These are phyloP conservation scores for Coenonympha glycerion DNA, from an alignment of 2,888 invertebrate genomes.

Conservation along the genomic window DNA sequence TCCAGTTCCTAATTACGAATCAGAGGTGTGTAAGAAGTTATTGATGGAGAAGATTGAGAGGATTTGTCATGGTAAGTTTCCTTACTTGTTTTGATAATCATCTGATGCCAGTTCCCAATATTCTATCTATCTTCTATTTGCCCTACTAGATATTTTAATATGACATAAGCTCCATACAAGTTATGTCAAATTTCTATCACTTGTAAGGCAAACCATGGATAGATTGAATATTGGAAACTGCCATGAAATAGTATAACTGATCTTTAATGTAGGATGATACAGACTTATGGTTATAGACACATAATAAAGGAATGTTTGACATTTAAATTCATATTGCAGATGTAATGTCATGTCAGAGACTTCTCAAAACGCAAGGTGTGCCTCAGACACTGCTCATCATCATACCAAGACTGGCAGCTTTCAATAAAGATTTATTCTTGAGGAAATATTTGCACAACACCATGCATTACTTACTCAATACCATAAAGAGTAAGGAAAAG, in stretches of 20 bases:
- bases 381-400: conserved; percentile 91
- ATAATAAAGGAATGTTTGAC: no score
- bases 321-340: conserved; percentile 59
- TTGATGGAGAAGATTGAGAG: conserved; percentile 88
- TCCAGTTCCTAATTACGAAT: conserved; percentile 84
- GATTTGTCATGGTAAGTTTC: conserved; percentile 77
- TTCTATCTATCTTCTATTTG: no score
- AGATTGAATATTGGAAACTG: no score
- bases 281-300: no score
- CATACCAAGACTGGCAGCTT: conserved; percentile 94
- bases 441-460: conserved; percentile 83
- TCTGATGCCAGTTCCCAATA: no score
- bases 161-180: no score
- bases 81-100: neutral
- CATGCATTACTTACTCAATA: conserved; percentile 85
- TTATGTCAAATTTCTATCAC: no score
- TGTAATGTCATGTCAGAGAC: conserved; percentile 83
- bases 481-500: conserved; percentile 86
- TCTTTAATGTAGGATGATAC: no score
- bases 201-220: no score
- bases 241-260: no score
- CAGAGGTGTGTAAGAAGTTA: conserved; percentile 88
- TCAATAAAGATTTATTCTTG: conserved; percentile 88
- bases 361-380: conserved; percentile 84
- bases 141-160: no score